Evolutionary conservation across 2,888 invertebrate genomes (phyloP).

Genomic region (Leucophenga montana): DNA sequence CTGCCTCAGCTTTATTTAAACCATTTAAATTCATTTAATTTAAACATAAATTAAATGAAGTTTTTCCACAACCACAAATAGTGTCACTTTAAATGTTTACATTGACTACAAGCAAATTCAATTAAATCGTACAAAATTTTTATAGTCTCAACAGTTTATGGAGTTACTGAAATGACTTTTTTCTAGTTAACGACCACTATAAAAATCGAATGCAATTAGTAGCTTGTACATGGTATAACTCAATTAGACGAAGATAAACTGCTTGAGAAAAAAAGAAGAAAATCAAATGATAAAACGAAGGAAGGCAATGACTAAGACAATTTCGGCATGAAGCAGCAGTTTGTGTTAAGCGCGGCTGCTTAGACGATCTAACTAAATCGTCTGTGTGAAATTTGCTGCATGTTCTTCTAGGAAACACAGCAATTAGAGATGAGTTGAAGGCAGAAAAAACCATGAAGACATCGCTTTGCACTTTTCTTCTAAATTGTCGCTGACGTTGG

Average conservation of each 20-base stretch:
- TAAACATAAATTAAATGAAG: no score
- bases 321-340: no score
- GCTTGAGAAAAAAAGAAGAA: not conserved
- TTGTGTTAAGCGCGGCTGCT: not conserved
- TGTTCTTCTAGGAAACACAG: not conserved
- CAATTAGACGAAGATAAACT: conserved; percentile 61
- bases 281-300: conserved; percentile 13
- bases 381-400: not conserved
- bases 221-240: conserved; percentile 70
- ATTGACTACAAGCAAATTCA: conserved; percentile 60
- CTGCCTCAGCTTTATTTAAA: no score
- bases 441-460: not conserved
- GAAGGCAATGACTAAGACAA: not conserved
- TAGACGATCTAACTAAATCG: not conserved
- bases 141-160: conserved; percentile 33
- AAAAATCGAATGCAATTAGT: conserved; percentile 72
- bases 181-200: conserved; percentile 40
- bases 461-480: conserved; percentile 19
- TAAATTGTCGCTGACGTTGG: not conserved
- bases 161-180: not conserved
- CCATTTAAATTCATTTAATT: no score
- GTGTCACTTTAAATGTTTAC: no score
- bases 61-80: no score
- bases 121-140: conserved; percentile 58
- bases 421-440: not conserved